Percentiles rank a stretch among this genome's conserved stretches.
Evolutionary conservation across 2,888 invertebrate species (phyloP).

Genomic region (Troides oblongomaculatus): DNA sequence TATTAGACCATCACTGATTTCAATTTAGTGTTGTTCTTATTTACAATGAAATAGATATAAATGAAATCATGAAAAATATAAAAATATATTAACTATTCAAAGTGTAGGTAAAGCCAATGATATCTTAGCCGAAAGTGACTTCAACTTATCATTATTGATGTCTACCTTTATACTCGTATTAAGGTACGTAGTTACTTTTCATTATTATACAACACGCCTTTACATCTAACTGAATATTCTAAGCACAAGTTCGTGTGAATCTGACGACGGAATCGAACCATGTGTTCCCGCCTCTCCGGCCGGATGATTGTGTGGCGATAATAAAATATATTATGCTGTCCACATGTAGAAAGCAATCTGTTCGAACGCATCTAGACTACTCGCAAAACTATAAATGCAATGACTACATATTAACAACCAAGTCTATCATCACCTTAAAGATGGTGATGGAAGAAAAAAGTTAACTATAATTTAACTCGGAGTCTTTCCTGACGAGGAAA

Average conservation of each 20-base stretch:
- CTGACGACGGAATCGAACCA: slow-evolving; percentile 33
- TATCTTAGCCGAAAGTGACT: no score
- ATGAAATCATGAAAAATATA: no score
- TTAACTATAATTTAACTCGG: no score
- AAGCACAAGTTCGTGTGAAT: slow-evolving; percentile 24
- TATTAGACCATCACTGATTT: no score
- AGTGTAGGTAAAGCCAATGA: no score
- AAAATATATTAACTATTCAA: no score
- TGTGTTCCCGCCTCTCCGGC: slow-evolving; percentile 32
- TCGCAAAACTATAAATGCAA: slow-evolving; percentile 4
- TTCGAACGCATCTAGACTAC: slow-evolving; percentile 19
- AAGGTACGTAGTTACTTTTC: slow-evolving; percentile 5
- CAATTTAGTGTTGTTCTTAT: no score
- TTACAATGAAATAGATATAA: no score
- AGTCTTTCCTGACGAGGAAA: no score
- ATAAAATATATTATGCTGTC: slow-evolving; percentile 34
- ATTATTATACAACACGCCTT: slow-evolving; percentile 10
- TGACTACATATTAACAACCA: slow-evolving; percentile 10
- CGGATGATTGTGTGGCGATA: slow-evolving; percentile 34
- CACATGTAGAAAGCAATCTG: slow-evolving; percentile 30
- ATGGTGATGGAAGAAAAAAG: no score
- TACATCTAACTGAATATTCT: slow-evolving; percentile 23
- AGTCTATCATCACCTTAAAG: neutral
- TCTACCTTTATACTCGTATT: no score
- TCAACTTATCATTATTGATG: no score